These are phyloP conservation scores for Lagria hirta DNA, from an alignment of 2,888 invertebrate genomes.

Conservation along the genomic window DNA sequence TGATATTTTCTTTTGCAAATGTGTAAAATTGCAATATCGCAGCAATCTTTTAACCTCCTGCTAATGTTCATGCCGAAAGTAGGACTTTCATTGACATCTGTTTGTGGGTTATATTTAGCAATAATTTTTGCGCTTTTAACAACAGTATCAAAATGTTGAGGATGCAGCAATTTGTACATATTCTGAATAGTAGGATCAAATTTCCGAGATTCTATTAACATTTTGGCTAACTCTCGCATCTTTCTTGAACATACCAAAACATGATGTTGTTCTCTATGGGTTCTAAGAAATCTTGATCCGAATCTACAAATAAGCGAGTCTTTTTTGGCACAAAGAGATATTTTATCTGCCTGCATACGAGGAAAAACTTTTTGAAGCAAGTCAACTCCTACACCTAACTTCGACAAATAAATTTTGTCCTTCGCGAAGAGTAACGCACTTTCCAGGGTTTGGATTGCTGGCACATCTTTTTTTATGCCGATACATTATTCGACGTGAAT, in stretches of 20 bases:
- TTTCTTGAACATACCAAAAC: constrained; percentile 22
- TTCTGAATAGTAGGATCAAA: constrained; percentile 13
- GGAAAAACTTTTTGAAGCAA: constrained; percentile 16
- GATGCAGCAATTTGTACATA: constrained; percentile 21
- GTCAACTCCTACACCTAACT: constrained; percentile 3
- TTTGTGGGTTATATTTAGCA: constrained; percentile 16
- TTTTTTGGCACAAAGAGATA: constrained; percentile 26
- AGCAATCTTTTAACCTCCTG: constrained; percentile 20
- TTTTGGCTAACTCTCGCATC: constrained; percentile 24
- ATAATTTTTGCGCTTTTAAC: constrained; percentile 19
- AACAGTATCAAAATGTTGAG: constrained; percentile 22
- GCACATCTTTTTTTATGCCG: too few relatives aligned
- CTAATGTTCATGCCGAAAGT: constrained; percentile 19
- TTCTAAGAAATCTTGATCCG: constrained; percentile 27
- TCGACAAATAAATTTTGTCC: too few relatives aligned
- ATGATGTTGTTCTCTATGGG: constrained; percentile 27
- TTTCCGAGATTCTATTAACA: constrained; percentile 26
- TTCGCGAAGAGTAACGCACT: too few relatives aligned
- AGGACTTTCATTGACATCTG: constrained; percentile 15
- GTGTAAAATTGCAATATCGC: constrained; percentile 18
- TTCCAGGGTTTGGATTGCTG: not conserved
- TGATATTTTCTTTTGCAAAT: constrained; percentile 8
- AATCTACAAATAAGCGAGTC: constrained; percentile 29
- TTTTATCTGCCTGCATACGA: constrained; percentile 26
- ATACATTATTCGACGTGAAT: too few relatives aligned